These are phyloP conservation scores for Gnathonemus longibarbis DNA, from an alignment of 2,113 vertebrate species.

Conservation along the genomic window DNA sequence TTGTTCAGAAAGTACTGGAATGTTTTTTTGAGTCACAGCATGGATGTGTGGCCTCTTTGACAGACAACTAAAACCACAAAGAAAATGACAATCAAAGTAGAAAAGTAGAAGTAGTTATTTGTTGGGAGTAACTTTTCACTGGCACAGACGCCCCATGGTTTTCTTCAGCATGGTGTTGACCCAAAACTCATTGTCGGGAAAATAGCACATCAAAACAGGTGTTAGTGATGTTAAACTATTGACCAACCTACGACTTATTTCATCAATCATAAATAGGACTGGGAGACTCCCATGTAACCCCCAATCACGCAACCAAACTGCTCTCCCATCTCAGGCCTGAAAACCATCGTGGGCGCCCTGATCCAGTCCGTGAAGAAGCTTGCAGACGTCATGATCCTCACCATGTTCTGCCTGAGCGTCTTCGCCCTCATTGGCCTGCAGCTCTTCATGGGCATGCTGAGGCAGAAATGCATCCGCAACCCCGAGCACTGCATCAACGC, in stretches of 20 bases:
- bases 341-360: slow-evolving; percentile 95
- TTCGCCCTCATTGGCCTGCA: slow-evolving; percentile 97
- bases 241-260: neutral
- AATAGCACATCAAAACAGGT: neutral
- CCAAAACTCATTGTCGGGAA: neutral
- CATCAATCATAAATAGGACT: neutral
- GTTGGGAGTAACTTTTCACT: neutral
- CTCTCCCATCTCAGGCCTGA: slow-evolving; percentile 72
- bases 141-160: neutral
- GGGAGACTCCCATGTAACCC: neutral
- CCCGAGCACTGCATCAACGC: slow-evolving; percentile 62
- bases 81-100: neutral
- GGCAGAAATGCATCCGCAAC: slow-evolving; percentile 89
- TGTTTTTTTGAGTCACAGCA: neutral
- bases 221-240: neutral
- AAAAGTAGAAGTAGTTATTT: neutral
- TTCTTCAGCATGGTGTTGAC: neutral
- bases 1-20: neutral
- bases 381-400: slow-evolving; percentile 96
- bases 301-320: neutral
- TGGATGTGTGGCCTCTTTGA: neutral
- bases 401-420: slow-evolving; percentile 95
- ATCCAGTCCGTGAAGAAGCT: slow-evolving; percentile 98
- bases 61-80: neutral
- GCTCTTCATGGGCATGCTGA: slow-evolving; percentile 94